These are phyloP conservation scores for Nothocercus julius DNA, from an alignment of 2,113 vertebrate genomes.

Conservation along the genomic window DNA sequence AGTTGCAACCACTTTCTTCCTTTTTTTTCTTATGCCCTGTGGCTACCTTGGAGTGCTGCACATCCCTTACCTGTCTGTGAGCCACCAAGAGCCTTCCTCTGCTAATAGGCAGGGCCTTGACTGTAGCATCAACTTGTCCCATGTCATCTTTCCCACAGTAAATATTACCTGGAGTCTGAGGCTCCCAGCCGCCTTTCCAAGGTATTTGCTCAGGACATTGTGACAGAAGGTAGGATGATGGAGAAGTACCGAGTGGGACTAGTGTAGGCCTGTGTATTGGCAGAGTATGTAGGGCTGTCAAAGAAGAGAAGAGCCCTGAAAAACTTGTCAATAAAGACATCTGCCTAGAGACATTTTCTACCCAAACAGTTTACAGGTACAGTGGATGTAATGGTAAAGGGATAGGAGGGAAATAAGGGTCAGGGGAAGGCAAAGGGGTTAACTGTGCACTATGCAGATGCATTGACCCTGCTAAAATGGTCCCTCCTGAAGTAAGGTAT, in stretches of 20 bases:
- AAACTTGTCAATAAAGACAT: background rate
- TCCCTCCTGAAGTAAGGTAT: background rate
- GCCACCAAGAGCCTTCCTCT: background rate
- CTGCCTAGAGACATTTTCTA: background rate
- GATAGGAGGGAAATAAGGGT: background rate
- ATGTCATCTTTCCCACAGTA: accelerated
- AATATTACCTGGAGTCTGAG: background rate
- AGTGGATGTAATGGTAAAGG: background rate
- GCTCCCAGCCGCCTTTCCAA: accelerated
- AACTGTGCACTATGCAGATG: accelerated
- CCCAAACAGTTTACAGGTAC: background rate
- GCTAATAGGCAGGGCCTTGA: background rate
- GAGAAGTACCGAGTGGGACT: background rate
- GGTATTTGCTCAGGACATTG: background rate
- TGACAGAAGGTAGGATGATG: background rate
- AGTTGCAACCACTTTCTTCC: background rate
- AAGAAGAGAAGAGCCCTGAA: background rate
- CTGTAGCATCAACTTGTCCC: background rate
- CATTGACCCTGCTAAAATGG: background rate
- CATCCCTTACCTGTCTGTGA: background rate
- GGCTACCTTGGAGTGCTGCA: background rate
- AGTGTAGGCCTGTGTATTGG: background rate
- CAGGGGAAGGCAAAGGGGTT: background rate
- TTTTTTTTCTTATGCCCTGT: accelerated
- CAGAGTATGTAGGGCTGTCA: background rate